Evolutionary conservation across 2,113 vertebrate species (phyloP), one percentile per base, ranked within the genome.

Genomic region (Corythoichthys intestinalis): DNA sequence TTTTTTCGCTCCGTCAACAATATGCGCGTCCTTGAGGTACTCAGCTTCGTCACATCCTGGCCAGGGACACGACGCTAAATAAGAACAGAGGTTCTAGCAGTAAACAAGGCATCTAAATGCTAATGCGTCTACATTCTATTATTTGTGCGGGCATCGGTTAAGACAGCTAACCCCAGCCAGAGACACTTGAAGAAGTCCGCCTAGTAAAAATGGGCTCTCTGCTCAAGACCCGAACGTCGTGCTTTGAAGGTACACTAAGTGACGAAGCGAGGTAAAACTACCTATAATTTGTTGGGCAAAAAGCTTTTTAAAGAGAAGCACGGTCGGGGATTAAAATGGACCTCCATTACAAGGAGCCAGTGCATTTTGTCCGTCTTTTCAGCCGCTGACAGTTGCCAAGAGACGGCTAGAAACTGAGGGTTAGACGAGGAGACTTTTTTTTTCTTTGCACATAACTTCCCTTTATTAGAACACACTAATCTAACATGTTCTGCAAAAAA

Each of bases 211-310:
- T 34, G 5, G 38, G 72, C 64, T 60, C 58, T 50, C 6, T 2
- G 64, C 74, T 70, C 79, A 76, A 35, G 69, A 73, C 73, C 57
- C 52, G 66, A 75, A 58, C 6, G 12, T 15, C 38, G 66, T 52
- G 65, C 74, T 80, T 70, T 75, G 41, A 69, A 76, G 64, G 73
- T 15, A 1, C 46, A 12, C 3, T 76, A 75, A 83, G 77, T 77
- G 70, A 81, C 82, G 72, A 69, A 63, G 70, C 64, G 17, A 58
- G 47, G 3, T 67, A 77, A 80, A 88, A 87, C 73, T 77, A 82
- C 81, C 83, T 85, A 68, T 85, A 89, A 90, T 90, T 89, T 87
- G 79, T 83, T 85, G 76, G 63, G 85, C 87, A 84, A 86, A 90
- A 88, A 85, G 83, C 77, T 88, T 89, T 90, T 85, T 89, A 84